A percentile compares a stretch with the other conserved stretches of the same genome.
phyloP scores from a whole-genome alignment of 2,113 vertebrate species.

The Chaetodon trifascialis region DNA sequence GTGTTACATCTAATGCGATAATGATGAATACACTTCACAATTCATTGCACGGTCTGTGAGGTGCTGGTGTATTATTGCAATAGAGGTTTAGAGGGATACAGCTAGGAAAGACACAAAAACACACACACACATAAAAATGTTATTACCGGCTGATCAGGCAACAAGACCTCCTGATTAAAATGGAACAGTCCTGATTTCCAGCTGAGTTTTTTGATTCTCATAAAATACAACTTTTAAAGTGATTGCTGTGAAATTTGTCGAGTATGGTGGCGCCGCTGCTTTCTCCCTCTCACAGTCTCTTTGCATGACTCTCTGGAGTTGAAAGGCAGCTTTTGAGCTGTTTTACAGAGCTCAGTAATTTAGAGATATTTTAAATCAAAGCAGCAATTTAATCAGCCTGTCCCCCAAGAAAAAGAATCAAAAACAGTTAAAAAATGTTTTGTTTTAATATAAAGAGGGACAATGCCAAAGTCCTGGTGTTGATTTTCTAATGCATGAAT shows the following conservation, averaged over 20 bases:
- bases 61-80: background rate
- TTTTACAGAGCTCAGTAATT: background rate
- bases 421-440: too few relatives aligned
- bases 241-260: conserved; percentile 9
- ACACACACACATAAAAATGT: background rate
- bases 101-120: too few relatives aligned
- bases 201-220: conserved; percentile 20
- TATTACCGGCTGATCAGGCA: background rate
- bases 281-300: background rate
- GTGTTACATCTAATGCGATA: background rate
- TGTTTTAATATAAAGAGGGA: background rate
- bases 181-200: conserved; percentile 3
- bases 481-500: background rate
- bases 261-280: background rate
- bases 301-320: background rate
- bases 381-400: too few relatives aligned
- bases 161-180: conserved; percentile 35
- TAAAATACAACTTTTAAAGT: conserved; percentile 16
- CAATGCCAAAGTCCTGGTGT: background rate
- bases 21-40: background rate
- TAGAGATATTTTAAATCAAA: too few relatives aligned
- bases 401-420: too few relatives aligned
- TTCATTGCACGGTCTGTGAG: background rate
- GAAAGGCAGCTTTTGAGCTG: too few relatives aligned
- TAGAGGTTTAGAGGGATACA: background rate